Percentiles rank a stretch among this genome's conserved stretches.
phyloP scores from a whole-genome alignment of 1,140 invertebrate genomes.

The Thereuonema tuberculata region DNA sequence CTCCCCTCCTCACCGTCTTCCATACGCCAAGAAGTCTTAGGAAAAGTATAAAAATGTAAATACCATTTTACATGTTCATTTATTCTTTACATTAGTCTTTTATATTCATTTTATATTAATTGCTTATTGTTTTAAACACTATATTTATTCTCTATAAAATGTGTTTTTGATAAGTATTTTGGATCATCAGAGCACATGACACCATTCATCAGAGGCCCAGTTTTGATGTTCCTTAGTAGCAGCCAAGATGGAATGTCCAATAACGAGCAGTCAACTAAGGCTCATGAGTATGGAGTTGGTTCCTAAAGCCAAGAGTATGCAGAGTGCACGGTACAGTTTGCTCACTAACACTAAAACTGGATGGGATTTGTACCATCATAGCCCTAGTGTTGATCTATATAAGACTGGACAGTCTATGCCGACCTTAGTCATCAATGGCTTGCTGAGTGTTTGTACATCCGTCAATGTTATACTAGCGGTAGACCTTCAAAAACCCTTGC shows the following conservation, averaged over 20 bases:
- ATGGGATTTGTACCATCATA: neutral
- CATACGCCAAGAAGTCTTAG: too few species aligned
- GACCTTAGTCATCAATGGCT: neutral
- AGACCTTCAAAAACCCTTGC: neutral
- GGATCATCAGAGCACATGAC: too few species aligned
- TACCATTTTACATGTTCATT: too few species aligned
- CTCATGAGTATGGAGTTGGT: neutral
- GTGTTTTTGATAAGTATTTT: too few species aligned
- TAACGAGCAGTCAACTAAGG: neutral
- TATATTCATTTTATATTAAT: too few species aligned
- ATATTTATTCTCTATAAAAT: too few species aligned
- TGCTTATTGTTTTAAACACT: too few species aligned
- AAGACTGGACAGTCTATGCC: neutral
- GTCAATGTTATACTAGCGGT: neutral
- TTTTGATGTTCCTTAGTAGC: too few species aligned
- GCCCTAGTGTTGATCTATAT: neutral
- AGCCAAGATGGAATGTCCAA: neutral
- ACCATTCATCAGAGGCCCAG: too few species aligned
- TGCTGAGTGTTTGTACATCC: neutral
- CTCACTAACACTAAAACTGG: neutral
- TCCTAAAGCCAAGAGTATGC: neutral
- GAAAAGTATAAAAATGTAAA: too few species aligned
- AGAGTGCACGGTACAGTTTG: neutral
- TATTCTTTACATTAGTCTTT: too few species aligned
- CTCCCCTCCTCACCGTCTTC: too few species aligned